Evolutionary conservation across 2,113 vertebrate species (phyloP).

Genomic region (Podilymbus podiceps): DNA sequence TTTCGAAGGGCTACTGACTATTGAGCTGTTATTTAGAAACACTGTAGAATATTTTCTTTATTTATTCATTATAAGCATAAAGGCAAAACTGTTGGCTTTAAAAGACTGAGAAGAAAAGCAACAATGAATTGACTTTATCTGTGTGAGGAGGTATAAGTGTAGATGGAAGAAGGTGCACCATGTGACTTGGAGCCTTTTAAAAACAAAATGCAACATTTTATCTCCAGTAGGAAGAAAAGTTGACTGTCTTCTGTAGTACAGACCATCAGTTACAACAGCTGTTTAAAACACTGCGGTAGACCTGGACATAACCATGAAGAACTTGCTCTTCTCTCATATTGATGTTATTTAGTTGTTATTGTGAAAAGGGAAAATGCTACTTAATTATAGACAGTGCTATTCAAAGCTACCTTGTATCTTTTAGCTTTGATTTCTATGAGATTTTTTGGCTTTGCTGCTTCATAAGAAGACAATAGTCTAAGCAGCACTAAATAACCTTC

Average conservation of each 20-base stretch:
- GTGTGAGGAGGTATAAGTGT: background rate
- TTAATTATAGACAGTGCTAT: background rate
- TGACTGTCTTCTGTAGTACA: background rate
- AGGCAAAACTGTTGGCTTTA: background rate
- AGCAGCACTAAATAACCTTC: background rate
- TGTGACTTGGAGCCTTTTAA: background rate
- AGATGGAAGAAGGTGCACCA: background rate
- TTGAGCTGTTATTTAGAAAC: constrained; percentile 10
- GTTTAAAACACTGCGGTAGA: background rate
- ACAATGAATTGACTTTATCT: background rate
- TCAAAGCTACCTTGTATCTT: background rate
- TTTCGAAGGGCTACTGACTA: constrained; percentile 6
- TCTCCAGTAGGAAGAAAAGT: background rate
- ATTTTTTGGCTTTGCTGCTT: background rate
- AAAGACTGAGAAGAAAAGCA: background rate
- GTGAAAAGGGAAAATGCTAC: background rate
- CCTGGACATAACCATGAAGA: background rate
- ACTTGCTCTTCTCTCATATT: background rate
- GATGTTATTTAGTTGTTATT: background rate
- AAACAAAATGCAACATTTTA: background rate
- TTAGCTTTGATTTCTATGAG: background rate
- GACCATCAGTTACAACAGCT: background rate
- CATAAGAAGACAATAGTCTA: background rate
- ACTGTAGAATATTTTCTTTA: background rate
- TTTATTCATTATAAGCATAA: background rate